These are phyloP conservation scores for Loriculus beryllinus DNA, from an alignment of 2,797 vertebrate species.

Conservation along the genomic window DNA sequence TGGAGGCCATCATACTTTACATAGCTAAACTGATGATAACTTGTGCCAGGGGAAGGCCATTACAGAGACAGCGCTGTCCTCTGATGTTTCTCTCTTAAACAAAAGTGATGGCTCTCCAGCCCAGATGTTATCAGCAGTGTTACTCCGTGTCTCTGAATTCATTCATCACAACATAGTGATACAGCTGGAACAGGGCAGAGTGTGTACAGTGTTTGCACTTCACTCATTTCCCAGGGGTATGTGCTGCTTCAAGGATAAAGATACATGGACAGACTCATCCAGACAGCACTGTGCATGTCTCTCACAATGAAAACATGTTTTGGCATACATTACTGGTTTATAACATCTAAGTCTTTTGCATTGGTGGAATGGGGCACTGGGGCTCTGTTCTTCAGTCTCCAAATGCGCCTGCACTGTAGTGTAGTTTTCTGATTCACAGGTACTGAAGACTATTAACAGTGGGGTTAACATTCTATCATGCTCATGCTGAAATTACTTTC, in stretches of 20 bases:
- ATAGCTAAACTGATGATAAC: background rate
- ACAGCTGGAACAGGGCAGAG: background rate
- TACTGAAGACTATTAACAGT: background rate
- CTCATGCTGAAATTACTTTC: background rate
- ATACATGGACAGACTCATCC: background rate
- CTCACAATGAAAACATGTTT: background rate
- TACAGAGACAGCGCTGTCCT: background rate
- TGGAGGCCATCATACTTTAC: background rate
- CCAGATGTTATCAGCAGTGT: background rate
- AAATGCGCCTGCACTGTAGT: background rate
- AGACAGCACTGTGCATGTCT: background rate
- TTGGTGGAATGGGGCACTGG: background rate
- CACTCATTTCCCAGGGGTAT: accelerated
- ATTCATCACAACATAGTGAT: background rate
- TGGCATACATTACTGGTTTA: background rate
- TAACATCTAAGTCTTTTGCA: background rate
- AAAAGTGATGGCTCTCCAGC: background rate
- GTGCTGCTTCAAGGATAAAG: background rate
- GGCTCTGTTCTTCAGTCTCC: background rate
- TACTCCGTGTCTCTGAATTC: background rate
- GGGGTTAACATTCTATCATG: background rate
- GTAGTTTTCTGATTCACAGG: background rate
- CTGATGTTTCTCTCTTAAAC: background rate
- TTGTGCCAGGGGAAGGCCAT: background rate
- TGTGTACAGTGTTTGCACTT: background rate